Evolutionary conservation across 2,797 vertebrate genomes (phyloP).

Genomic region (Glyptemys insculpta): DNA sequence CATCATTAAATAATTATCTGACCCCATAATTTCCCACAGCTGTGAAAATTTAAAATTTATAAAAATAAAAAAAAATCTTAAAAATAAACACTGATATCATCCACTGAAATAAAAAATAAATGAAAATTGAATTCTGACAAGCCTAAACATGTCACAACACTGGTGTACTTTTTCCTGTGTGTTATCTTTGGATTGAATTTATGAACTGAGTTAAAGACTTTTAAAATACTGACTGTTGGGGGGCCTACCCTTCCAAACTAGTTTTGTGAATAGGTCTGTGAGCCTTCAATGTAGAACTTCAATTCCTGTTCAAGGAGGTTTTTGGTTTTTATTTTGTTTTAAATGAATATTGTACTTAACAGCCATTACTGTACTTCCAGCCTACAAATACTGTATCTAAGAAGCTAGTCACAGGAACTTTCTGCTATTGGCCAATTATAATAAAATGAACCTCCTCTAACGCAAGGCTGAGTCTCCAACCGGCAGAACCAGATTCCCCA

Average conservation of each 20-base stretch:
- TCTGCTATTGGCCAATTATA: constrained; percentile 71
- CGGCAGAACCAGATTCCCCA: constrained; percentile 86
- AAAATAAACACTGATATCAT: background rate
- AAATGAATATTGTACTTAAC: background rate
- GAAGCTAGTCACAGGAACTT: constrained; percentile 69
- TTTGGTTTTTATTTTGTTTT: background rate
- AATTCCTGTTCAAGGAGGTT: background rate
- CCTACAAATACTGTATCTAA: background rate
- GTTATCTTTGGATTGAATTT: background rate
- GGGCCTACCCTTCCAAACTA: background rate
- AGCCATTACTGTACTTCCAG: background rate
- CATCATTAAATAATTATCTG: background rate
- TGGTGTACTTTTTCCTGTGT: rapidly evolving
- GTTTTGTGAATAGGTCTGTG: background rate
- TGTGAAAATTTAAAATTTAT: too few relatives aligned
- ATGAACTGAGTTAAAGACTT: rapidly evolving
- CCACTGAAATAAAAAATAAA: background rate
- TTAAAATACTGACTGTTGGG: background rate
- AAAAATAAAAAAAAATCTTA: background rate
- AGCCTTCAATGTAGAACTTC: rapidly evolving
- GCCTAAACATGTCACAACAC: background rate
- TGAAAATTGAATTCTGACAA: background rate
- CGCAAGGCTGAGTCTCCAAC: constrained; percentile 82
- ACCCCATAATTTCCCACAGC: too few relatives aligned
- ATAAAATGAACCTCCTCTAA: constrained; percentile 75